These are phyloP conservation scores for Mycteria americana DNA, from an alignment of 2,797 vertebrate genomes.

Conservation along the genomic window DNA sequence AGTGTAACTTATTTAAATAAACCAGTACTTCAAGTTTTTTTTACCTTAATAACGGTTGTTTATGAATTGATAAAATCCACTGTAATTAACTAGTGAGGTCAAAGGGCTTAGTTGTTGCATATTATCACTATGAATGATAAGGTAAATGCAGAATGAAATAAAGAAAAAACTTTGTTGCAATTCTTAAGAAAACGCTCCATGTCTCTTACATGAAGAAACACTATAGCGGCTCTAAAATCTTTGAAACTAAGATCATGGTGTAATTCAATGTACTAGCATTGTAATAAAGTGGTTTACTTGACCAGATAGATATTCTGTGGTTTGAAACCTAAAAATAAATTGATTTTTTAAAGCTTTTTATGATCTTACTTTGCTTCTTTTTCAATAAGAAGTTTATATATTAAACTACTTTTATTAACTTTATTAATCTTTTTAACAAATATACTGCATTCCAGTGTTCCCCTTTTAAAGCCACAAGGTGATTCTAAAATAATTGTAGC, in stretches of 20 bases:
- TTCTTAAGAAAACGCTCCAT: background rate
- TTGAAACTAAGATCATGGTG: background rate
- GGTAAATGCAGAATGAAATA: slow-evolving; percentile 4
- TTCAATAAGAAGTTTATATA: background rate
- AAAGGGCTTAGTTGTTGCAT: background rate
- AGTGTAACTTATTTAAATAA: slow-evolving; percentile 8
- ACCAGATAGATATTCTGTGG: background rate
- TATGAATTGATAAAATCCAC: background rate
- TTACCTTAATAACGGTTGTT: background rate
- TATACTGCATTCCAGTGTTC: background rate
- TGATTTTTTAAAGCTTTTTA: slow-evolving; percentile 27
- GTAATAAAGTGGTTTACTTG: slow-evolving; percentile 36
- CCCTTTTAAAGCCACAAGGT: background rate
- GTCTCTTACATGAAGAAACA: background rate
- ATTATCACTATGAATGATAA: background rate
- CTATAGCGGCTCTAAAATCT: background rate
- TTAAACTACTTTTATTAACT: background rate
- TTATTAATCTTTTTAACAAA: slow-evolving; percentile 22
- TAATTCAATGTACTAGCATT: slow-evolving; percentile 29
- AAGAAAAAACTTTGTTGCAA: background rate
- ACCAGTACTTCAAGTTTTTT: background rate
- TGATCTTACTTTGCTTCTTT: slow-evolving; percentile 2
- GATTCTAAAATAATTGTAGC: background rate
- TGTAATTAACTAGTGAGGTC: slow-evolving; percentile 13
- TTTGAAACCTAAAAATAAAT: slow-evolving; percentile 49